Evolutionary conservation across 2,797 vertebrate species (phyloP).

Genomic region (Euthynnus affinis): DNA sequence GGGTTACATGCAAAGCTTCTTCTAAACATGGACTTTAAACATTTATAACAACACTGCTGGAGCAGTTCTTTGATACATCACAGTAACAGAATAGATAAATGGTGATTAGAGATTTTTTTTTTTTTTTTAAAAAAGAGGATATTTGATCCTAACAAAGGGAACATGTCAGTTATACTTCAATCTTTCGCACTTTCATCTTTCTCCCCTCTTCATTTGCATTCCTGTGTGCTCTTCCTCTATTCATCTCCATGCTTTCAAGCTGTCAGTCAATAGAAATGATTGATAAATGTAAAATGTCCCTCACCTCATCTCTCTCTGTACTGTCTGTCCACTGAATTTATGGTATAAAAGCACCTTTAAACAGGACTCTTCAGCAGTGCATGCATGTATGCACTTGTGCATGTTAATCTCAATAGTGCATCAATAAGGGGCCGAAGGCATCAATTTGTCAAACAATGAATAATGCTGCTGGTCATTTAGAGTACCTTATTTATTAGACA

Average conservation of each 20-base stretch:
- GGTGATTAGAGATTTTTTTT: background rate
- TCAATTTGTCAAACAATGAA: constrained; percentile 25
- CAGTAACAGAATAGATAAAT: no score
- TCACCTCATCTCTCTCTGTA: background rate
- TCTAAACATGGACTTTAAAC: no score
- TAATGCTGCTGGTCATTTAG: background rate
- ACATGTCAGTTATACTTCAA: background rate
- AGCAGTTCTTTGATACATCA: background rate
- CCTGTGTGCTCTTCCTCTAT: background rate
- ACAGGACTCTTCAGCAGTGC: background rate
- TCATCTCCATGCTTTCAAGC: background rate
- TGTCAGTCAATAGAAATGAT: constrained; percentile 29
- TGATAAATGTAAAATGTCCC: constrained; percentile 24
- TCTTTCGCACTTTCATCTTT: background rate
- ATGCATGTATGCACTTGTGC: background rate
- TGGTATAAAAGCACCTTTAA: constrained; percentile 2
- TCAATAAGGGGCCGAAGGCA: background rate
- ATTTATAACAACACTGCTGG: background rate
- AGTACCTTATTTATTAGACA: constrained; percentile 2
- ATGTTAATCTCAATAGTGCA: constrained; percentile 21
- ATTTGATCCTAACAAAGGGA: background rate
- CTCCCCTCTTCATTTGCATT: background rate
- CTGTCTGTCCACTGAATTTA: constrained; percentile 18
- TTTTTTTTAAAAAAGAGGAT: background rate
- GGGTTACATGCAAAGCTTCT: no score